Evolutionary conservation across 2,113 vertebrate species (phyloP).

Genomic region (Emydura subglobosa): DNA sequence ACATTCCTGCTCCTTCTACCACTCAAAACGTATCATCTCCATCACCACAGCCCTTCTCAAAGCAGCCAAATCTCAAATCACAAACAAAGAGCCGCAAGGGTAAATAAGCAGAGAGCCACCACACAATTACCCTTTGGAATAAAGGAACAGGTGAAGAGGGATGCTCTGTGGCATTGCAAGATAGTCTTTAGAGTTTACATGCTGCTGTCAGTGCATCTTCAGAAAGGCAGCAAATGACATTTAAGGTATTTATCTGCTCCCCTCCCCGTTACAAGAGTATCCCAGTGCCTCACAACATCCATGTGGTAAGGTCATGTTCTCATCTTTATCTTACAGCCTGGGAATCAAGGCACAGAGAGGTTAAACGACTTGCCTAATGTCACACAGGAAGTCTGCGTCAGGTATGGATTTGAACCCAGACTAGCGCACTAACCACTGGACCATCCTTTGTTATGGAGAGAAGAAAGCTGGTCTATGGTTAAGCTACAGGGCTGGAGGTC

Average conservation of each 20-base stretch:
- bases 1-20: neutral
- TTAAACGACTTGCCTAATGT: neutral
- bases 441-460: neutral
- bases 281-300: neutral
- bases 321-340: neutral
- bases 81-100: fast-evolving
- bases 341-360: neutral
- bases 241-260: neutral
- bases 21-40: neutral
- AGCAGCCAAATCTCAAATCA: neutral
- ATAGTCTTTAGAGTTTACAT: neutral
- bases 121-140: neutral
- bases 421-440: neutral
- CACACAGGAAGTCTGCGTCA: neutral
- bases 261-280: neutral
- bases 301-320: fast-evolving
- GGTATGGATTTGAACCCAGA: neutral
- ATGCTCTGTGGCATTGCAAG: neutral
- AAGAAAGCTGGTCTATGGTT: neutral
- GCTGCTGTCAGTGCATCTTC: neutral
- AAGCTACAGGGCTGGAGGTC: neutral
- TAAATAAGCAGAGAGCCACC: neutral
- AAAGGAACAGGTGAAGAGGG: neutral
- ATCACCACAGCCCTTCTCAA: neutral
- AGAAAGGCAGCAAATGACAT: fast-evolving